Conservation (phyloP, 2,797 vertebrate genomes). For the Percopsis omiscomaycus region DNA sequence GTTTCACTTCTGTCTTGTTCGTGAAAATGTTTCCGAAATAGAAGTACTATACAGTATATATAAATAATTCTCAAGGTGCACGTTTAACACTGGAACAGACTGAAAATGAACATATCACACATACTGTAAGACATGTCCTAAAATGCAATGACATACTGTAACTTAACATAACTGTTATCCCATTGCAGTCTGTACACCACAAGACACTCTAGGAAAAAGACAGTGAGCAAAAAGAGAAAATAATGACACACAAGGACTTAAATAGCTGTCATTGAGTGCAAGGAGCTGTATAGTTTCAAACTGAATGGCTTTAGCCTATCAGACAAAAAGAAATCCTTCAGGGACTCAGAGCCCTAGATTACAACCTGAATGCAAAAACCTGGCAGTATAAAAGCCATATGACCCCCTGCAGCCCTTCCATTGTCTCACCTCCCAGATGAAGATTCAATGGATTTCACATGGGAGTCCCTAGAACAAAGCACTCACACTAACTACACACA, state of each 20-base stretch:
- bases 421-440: conserved; percentile 49
- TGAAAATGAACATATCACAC: not conserved
- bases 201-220: too few species aligned
- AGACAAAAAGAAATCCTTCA: conserved; percentile 7
- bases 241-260: not conserved
- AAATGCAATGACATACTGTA: too few species aligned
- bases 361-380: conserved; percentile 33
- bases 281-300: conserved; percentile 3
- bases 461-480: conserved; percentile 57
- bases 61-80: not conserved
- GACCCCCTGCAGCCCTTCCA: conserved; percentile 31
- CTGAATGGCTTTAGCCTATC: conserved; percentile 10
- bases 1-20: conserved; percentile 8
- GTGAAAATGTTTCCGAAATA: conserved; percentile 13
- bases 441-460: conserved; percentile 59
- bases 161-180: too few species aligned
- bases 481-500: conserved; percentile 25
- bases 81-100: conserved; percentile 1
- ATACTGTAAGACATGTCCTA: not conserved
- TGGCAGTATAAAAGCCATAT: conserved; percentile 35
- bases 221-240: too few species aligned
- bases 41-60: conserved; percentile 1
- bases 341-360: conserved; percentile 25
- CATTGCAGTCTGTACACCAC: too few species aligned
- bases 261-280: not conserved